Conservation (phyloP, 1,140 invertebrate species). For the Leptinotarsa texana region DNA sequence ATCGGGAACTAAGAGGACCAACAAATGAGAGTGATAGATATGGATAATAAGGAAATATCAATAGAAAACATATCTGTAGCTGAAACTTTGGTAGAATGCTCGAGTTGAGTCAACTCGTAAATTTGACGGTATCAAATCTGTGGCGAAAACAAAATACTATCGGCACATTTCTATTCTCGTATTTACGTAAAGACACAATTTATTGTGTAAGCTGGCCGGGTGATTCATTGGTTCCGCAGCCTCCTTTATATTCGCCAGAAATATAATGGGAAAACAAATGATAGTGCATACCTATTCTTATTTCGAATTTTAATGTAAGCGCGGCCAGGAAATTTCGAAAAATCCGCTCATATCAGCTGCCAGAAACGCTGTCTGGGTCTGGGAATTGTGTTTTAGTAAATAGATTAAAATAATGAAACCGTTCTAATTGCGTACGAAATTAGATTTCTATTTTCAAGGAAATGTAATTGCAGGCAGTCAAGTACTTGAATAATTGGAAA, state of each 20-base stretch:
- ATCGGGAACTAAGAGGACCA: too few species aligned
- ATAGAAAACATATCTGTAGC: too few species aligned
- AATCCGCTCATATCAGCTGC: conserved; percentile 16
- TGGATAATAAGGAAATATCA: too few species aligned
- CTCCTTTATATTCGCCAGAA: conserved; percentile 22
- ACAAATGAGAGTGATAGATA: too few species aligned
- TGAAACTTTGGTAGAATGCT: too few species aligned
- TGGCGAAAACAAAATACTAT: conserved; percentile 14
- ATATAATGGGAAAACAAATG: conserved; percentile 25
- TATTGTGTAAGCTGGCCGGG: conserved; percentile 11
- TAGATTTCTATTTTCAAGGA: conserved; percentile 20
- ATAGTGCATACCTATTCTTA: conserved; percentile 15
- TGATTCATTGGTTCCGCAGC: conserved; percentile 25
- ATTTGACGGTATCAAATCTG: neutral
- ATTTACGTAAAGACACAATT: conserved; percentile 20
- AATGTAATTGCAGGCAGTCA: conserved; percentile 4
- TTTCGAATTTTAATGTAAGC: conserved; percentile 18
- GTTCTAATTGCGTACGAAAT: conserved; percentile 18
- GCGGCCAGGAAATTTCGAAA: conserved; percentile 21
- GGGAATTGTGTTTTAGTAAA: conserved; percentile 19
- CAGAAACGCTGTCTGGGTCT: conserved; percentile 18
- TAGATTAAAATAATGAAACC: conserved; percentile 19
- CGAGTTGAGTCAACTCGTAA: neutral
- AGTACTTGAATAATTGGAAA: conserved; percentile 12
- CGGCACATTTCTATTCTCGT: conserved; percentile 22